phyloP scores from a whole-genome alignment of 1,140 invertebrate genomes.

The Doryteuthis pealeii region DNA sequence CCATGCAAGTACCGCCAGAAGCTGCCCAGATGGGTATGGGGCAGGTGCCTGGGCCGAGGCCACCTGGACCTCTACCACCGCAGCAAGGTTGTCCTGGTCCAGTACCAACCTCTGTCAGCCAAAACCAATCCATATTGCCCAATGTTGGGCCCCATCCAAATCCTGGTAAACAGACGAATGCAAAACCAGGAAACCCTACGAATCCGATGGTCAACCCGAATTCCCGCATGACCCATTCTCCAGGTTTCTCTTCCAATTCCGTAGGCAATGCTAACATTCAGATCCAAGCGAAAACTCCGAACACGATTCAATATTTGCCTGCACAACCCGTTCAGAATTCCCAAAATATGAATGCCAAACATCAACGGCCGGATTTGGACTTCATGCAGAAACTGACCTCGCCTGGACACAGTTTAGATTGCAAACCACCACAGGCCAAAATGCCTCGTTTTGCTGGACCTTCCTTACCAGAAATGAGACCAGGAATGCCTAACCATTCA shows the following conservation, averaged over 20 bases:
- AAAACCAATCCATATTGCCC: not conserved
- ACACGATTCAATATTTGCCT: slow-evolving; percentile 96
- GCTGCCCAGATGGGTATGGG: slow-evolving; percentile 25
- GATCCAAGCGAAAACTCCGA: slow-evolving; percentile 93
- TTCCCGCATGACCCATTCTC: slow-evolving; percentile 24
- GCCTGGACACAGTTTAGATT: slow-evolving; percentile 23
- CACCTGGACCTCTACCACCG: slow-evolving; percentile 11
- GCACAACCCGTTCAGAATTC: slow-evolving; percentile 62
- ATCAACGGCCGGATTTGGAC: slow-evolving; percentile 80
- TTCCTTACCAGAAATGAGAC: slow-evolving; percentile 38
- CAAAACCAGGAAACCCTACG: not conserved
- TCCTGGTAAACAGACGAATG: not conserved
- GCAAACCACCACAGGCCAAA: not conserved
- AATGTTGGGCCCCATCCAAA: not conserved
- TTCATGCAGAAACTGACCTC: slow-evolving; percentile 83
- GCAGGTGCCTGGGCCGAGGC: slow-evolving; percentile 3
- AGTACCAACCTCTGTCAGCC: not conserved
- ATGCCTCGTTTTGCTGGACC: slow-evolving; percentile 23
- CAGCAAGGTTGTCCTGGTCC: slow-evolving; percentile 5
- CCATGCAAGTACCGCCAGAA: slow-evolving; percentile 54
- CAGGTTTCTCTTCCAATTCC: slow-evolving; percentile 32
- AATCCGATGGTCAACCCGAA: not conserved
- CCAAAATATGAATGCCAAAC: slow-evolving; percentile 30
- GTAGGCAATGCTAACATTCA: slow-evolving; percentile 61
- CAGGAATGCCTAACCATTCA: slow-evolving; percentile 34